Base-by-base conservation (phyloP, 2,113 vertebrate species). In the Grammomys surdaster region DNA sequence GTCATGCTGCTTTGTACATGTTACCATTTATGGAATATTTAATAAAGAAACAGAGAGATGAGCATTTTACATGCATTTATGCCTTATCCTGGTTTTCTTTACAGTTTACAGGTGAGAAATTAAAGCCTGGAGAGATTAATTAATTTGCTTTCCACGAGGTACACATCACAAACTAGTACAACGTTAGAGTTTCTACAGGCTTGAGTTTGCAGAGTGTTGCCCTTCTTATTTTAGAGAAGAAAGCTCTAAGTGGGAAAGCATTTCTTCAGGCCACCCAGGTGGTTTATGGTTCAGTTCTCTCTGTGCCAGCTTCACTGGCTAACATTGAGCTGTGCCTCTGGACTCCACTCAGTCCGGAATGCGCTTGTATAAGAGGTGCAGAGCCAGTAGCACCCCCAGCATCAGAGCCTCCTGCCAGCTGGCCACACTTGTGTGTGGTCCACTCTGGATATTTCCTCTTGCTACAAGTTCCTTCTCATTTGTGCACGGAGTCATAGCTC, bases 301-400 rank as follows among this genome's bases (percentile, higher is more conserved):
- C 2, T 0, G 69, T 28, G 43, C 51, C 48, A 70, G 36, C 10
- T 33, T 20, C 4, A 7, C 10, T 16, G 60, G 46, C 51, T 7
- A 33, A 78, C 5, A 4, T 16, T 46, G 65, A n/a, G 43, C 40
- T 75, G 22, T 17, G 51, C 31, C 24, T 20, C 54, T n/a, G n/a
- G 60, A 16, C 60, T 56, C 17, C 22, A 20, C 26, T 82, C 19
- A 11, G 7, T 8, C 40, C 26, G 10, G n/a, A 28, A 63, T 77
- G 2, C 31, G 36, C 20, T 48, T 5, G 5, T 0, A 0, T 0
- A 2, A 19, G 43, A 46, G 85, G 19, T 46, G 31, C 36, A 75
- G 40, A 56, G 33, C n/a, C n/a, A 40, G 65, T 31, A 58, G 24
- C 28, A n/a, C 46, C 33, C 12, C 36, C 26, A 46, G 46, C 5